phyloP scores from a whole-genome alignment of 2,113 vertebrate genomes.

The Callipepla californica region DNA sequence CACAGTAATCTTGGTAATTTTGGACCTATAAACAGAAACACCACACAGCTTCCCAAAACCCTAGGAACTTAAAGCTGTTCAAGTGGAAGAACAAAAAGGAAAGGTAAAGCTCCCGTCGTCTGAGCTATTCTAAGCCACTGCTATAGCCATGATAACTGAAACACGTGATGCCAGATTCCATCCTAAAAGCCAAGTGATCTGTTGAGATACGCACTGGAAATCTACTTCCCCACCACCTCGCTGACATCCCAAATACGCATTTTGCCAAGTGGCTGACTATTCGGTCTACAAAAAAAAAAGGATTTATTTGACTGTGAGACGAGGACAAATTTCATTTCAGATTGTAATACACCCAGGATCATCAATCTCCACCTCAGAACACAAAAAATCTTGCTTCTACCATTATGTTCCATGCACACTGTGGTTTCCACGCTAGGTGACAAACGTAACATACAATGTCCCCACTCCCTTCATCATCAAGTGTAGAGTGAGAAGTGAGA shows the following conservation, averaged over 20 bases:
- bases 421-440: not conserved
- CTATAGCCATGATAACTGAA: not conserved
- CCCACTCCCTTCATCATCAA: not conserved
- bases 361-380: not conserved
- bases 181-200: not conserved
- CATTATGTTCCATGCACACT: not conserved
- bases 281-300: not conserved
- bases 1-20: not conserved
- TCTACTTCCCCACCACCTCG: not conserved
- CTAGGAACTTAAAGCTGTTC: not conserved
- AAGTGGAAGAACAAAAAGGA: not conserved
- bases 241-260: rapidly evolving
- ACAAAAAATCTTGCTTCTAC: not conserved
- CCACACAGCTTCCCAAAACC: not conserved
- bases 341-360: not conserved
- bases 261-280: not conserved
- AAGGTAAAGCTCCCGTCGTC: not conserved
- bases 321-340: not conserved
- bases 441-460: not conserved
- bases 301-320: not conserved
- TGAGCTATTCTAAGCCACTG: not conserved
- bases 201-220: not conserved
- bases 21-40: not conserved
- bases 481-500: not conserved
- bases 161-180: not conserved